Percentiles rank a stretch among this genome's conserved stretches.
phyloP scores from a whole-genome alignment of 2,888 invertebrate species.

The Neoaliturus tenellus region DNA sequence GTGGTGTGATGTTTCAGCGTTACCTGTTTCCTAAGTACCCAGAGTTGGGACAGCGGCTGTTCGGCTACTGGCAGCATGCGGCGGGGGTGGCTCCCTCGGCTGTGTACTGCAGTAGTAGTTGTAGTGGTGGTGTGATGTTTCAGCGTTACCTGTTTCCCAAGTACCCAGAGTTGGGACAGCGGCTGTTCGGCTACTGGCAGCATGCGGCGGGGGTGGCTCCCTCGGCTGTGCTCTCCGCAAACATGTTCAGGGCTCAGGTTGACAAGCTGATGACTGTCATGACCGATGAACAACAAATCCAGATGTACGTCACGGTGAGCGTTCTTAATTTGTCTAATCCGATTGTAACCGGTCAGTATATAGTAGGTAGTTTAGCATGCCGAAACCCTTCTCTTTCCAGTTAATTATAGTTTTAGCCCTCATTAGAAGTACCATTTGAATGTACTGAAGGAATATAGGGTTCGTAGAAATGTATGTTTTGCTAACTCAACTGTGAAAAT shows the following conservation, averaged over 20 bases:
- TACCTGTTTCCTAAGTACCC: slow-evolving; percentile 88
- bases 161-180: slow-evolving; percentile 82
- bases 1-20: slow-evolving; percentile 77
- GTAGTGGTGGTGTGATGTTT: too few species aligned
- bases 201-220: slow-evolving; percentile 70
- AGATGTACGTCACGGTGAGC: slow-evolving; percentile 70
- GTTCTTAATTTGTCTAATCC: neutral
- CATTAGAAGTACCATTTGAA: too few species aligned
- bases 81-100: neutral
- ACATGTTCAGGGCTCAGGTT: slow-evolving; percentile 84
- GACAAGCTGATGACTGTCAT: slow-evolving; percentile 77
- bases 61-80: slow-evolving; percentile 79
- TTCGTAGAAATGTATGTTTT: too few species aligned
- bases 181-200: slow-evolving; percentile 81
- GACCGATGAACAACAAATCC: slow-evolving; percentile 70
- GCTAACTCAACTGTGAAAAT: too few species aligned
- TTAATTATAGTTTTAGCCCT: too few species aligned
- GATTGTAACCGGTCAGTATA: neutral
- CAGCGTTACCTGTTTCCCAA: slow-evolving; percentile 88
- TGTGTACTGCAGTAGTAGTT: too few species aligned
- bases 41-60: slow-evolving; percentile 82
- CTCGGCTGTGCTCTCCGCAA: slow-evolving; percentile 71
- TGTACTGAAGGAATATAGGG: too few species aligned
- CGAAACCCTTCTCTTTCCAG: too few species aligned
- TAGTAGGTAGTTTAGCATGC: too few species aligned